These are phyloP conservation scores for Trinorchestia longiramus DNA, from an alignment of 1,140 invertebrate genomes.

Conservation along the genomic window DNA sequence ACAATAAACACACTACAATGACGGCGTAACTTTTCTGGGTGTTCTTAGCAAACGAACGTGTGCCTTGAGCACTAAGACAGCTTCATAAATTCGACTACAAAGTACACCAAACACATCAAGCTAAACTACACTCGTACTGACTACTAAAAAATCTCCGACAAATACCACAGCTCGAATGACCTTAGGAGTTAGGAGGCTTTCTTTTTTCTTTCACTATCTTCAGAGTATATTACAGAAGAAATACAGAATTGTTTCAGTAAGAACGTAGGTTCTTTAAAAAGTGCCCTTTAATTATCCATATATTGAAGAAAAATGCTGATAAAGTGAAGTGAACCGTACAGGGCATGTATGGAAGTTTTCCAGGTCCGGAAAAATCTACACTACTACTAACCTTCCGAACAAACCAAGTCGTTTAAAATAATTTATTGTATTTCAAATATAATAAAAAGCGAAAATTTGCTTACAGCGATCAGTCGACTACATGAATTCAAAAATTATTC, in stretches of 20 bases:
- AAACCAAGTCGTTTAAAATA: neutral
- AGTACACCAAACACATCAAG: slow-evolving; percentile 15
- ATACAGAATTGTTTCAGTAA: neutral
- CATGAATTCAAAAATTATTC: neutral
- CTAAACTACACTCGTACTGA: neutral
- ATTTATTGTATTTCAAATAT: neutral
- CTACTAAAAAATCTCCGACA: slow-evolving; percentile 9
- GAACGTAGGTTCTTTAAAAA: neutral
- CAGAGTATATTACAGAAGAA: neutral
- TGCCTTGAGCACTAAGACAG: neutral
- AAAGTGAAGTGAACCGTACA: neutral
- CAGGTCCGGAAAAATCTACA: neutral
- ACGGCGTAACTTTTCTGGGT: neutral
- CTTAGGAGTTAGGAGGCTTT: neutral
- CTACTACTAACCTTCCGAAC: neutral
- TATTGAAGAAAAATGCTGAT: neutral
- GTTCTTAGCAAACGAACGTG: neutral
- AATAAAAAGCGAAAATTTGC: neutral
- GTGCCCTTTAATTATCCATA: neutral
- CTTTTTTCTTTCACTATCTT: neutral
- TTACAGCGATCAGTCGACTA: neutral
- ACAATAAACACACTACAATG: neutral
- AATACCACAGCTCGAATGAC: slow-evolving; percentile 37
- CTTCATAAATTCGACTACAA: neutral
- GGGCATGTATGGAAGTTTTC: neutral